A percentile compares a stretch with the other conserved stretches of the same genome.
These are phyloP conservation scores for Thymelicus sylvestris DNA, from an alignment of 2,888 invertebrate species.

Conservation along the genomic window DNA sequence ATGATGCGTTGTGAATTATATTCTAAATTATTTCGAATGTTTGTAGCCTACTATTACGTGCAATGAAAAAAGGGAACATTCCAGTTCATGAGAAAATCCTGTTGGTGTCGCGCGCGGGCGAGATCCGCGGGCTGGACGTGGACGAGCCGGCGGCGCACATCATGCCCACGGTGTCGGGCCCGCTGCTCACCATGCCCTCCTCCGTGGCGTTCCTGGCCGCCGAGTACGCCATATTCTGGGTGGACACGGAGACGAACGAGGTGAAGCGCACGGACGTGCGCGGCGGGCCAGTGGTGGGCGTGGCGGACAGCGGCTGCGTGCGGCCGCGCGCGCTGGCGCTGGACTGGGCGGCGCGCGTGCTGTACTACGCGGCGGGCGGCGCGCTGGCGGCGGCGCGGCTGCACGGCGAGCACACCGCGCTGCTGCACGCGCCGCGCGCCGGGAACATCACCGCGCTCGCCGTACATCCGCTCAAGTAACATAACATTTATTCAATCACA, in stretches of 20 bases:
- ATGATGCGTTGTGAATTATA: no score
- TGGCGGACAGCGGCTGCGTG: constrained; percentile 88
- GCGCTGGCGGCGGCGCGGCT: constrained; percentile 89
- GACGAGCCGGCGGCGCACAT: constrained; percentile 90
- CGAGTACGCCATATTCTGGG: constrained; percentile 90
- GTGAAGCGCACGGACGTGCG: constrained; percentile 89
- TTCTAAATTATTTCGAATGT: no score
- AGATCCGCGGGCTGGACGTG: constrained; percentile 93
- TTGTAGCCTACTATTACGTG: no score
- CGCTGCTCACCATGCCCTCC: constrained; percentile 88
- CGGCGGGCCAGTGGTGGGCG: constrained; percentile 66
- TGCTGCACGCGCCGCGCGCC: constrained; percentile 63
- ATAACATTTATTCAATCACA: no score
- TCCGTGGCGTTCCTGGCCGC: constrained; percentile 89
- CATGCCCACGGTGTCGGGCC: constrained; percentile 91
- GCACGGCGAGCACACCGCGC: constrained; percentile 88
- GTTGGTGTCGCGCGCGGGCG: constrained; percentile 89
- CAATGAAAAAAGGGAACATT: neutral
- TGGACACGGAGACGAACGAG: constrained; percentile 89
- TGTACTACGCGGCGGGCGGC: constrained; percentile 88
- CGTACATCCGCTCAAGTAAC: constrained; percentile 86
- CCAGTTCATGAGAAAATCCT: constrained; percentile 91
- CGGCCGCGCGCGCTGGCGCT: constrained; percentile 90
- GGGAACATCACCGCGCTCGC: constrained; percentile 76
- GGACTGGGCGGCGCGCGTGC: constrained; percentile 91